A percentile compares a stretch with the other conserved stretches of the same genome.
These are phyloP conservation scores for Labia minor DNA, from an alignment of 2,888 invertebrate genomes.

Conservation along the genomic window DNA sequence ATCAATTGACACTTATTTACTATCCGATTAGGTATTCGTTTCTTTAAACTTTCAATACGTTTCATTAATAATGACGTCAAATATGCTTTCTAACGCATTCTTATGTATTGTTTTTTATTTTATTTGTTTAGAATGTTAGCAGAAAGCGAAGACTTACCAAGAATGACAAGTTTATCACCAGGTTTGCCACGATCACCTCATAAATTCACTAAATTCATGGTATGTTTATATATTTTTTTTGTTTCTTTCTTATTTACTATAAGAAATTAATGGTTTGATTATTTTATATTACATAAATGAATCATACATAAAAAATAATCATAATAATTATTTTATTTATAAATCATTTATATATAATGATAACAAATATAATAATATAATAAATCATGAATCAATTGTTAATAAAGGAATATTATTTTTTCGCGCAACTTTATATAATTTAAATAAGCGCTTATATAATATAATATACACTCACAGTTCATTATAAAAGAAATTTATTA, in stretches of 20 bases:
- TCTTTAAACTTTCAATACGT: neutral
- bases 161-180: constrained; percentile 45
- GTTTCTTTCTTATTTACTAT: constrained; percentile 18
- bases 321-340: too few relatives aligned
- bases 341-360: too few relatives aligned
- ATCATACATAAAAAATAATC: too few relatives aligned
- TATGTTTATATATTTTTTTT: constrained; percentile 21
- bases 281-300: constrained; percentile 16
- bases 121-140: neutral
- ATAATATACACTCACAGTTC: too few relatives aligned
- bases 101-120: neutral
- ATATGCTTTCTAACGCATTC: neutral
- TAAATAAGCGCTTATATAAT: too few relatives aligned
- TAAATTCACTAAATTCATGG: constrained; percentile 21
- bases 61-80: neutral
- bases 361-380: too few relatives aligned
- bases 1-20: neutral
- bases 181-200: constrained; percentile 28
- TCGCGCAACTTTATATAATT: too few relatives aligned
- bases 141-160: constrained; percentile 41
- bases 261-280: constrained; percentile 17
- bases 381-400: too few relatives aligned
- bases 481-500: too few relatives aligned
- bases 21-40: neutral
- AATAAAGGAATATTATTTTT: too few relatives aligned